Base-by-base conservation (phyloP, 2,888 invertebrate genomes). In the Netelia fuscicornis region DNA sequence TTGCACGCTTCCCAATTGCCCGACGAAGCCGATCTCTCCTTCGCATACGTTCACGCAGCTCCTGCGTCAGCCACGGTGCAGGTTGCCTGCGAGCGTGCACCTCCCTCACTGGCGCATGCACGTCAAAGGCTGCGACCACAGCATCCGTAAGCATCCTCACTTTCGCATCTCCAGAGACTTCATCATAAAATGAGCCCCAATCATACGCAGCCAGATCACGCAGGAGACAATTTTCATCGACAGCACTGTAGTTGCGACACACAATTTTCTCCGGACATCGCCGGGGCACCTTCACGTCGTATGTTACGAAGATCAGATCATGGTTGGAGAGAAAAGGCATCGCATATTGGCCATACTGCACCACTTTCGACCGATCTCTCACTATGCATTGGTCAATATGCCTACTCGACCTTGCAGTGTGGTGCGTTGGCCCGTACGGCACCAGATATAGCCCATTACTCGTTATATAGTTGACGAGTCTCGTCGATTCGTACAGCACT, bases 391-490 rank as follows among this genome's bases (percentile, higher is more conserved):
- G 17, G 20, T 56, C 56, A 8, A 56, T n/a, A 2, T 8, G 17
- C 8, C 17, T 56, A 20, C 17, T n/a, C 17, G 56, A 56, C 17
- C 20, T 56, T 3, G 56, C 56, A 2, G 56, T 56, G 56, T 56
- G 56, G 17, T 56, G 56, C 20, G 56, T 56, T n/a, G 56, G 56
- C 17, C 56, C 56, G 8, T n/a, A 56, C 56, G 56, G 56, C 8
- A 56, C 17, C 56, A 56, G 5, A 30, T 30, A 30, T 5, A 30
- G 30, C 30, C 30, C 30, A 30, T 30, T 30, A 30, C 30, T 3
- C 30, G 5, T 30, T 3, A 30, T 30, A 30, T 30, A 30, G 5
- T 30, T 30, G 2, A 30, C 30, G 30, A 30, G 6, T 30, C 30
- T 30, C 30, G 30, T 5, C 30, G 30, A 30, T 30, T 30, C 30